Evolutionary conservation across 92 coral and sea anemone genomes (phyloP).

Genomic region (Micromussa lordhowensis): DNA sequence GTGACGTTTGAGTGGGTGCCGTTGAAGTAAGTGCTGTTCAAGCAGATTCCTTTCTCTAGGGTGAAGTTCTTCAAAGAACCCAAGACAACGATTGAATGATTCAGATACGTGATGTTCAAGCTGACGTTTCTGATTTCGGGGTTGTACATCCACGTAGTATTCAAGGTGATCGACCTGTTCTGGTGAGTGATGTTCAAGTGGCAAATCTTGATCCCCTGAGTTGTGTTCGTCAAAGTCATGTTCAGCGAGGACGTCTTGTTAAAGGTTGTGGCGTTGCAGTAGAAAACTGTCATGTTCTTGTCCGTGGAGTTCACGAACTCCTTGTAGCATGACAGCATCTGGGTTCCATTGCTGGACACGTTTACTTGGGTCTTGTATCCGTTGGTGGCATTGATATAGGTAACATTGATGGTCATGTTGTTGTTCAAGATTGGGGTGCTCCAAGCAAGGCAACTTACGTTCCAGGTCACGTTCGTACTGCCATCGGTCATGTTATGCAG

Average conservation of each 20-base stretch:
- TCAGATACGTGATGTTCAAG: constrained; percentile 66
- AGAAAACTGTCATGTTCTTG: constrained; percentile 49
- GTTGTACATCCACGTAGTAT: constrained; percentile 63
- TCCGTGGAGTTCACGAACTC: constrained; percentile 36
- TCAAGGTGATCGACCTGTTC: constrained; percentile 61
- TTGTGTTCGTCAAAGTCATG: constrained; percentile 47
- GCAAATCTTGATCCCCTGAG: constrained; percentile 48
- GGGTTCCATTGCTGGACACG: constrained; percentile 55
- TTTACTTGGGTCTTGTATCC: constrained; percentile 56
- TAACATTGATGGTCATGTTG: constrained; percentile 62
- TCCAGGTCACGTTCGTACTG: constrained; percentile 62
- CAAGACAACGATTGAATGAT: constrained; percentile 63
- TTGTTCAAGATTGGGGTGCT: constrained; percentile 63
- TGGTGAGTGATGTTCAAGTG: constrained; percentile 65
- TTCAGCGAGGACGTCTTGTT: constrained; percentile 65
- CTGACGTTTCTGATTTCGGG: constrained; percentile 52
- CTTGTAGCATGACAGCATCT: constrained; percentile 39
- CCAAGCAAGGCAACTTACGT: constrained; percentile 52
- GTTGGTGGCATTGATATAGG: constrained; percentile 52
- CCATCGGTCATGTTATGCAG: constrained; percentile 54
- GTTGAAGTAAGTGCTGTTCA: constrained; percentile 69
- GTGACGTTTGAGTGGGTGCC: constrained; percentile 64
- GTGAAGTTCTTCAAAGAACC: constrained; percentile 61
- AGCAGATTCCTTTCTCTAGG: constrained; percentile 65
- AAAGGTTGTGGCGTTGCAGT: constrained; percentile 46